Evolutionary conservation across 2,888 invertebrate genomes (phyloP), one percentile per base, ranked within the genome.

Genomic region (Adineta ricciae): DNA sequence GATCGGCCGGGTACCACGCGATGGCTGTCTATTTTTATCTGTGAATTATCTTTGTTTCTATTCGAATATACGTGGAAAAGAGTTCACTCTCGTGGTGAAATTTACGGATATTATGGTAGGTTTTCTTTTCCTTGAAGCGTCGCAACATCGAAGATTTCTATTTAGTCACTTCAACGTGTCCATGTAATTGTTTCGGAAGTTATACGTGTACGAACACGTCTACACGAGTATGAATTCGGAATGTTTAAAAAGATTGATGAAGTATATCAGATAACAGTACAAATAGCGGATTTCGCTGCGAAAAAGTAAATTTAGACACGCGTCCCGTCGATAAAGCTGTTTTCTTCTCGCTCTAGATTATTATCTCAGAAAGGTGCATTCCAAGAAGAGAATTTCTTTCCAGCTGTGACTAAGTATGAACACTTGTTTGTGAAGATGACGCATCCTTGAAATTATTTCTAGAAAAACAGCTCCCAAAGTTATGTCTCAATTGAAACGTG

Each of bases 21-120:
- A 97, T 92, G 98, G 98, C 49, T 96, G 96, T 94, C 92, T 98
- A 90, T 99, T 97, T 90, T 92, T 98, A n/a, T 96, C 97, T 36
- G 94, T 98, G 54, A 96, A 96, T 90, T 95, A 96, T 90, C 93
- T 97, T 90, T 96, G 96, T 90, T 99, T 98, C 91, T 95, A 97
- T 90, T 95, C 97, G 0, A 96, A 95, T 89, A 94, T 97, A 89
- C 93, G 98, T 91, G 96, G 97, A 16, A 94, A 93, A 86, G 96
- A 97, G 90, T 95, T 95, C 8, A 94, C 94, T 88, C 92, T 96
- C 83, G 94, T 94, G 87, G 93, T 97, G 86, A 93, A 95, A 88
- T 97, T 96, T 96, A 94, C 94, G 4, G 96, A 96, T 89, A 94
- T 96, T 84, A 94, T 94, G 1, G 94, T 91, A 78, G 41, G 24